These are phyloP conservation scores for Phrynocephalus guinanensis DNA, from an alignment of 2,797 vertebrate genomes.

Conservation along the genomic window DNA sequence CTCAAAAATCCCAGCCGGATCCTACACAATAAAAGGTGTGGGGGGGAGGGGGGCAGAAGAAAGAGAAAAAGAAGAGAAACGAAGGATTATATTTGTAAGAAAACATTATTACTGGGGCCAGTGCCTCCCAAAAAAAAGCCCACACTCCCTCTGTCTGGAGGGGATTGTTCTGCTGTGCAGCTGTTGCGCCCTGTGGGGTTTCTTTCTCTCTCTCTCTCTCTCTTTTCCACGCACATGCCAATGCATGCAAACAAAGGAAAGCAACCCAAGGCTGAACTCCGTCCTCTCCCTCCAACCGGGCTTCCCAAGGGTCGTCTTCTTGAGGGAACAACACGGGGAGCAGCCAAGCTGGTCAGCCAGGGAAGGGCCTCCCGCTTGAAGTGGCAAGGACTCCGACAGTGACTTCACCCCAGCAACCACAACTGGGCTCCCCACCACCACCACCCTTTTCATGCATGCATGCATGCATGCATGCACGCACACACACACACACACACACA, in stretches of 20 bases:
- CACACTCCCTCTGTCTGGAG: conserved; percentile 4
- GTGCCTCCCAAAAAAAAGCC: conserved; percentile 36
- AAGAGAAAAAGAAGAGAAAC: conserved; percentile 35
- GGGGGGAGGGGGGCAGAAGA: conserved; percentile 30
- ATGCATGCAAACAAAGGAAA: conserved; percentile 89
- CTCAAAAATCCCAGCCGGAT: conserved; percentile 97
- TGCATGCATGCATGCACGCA: too few relatives aligned
- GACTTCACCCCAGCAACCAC: neutral
- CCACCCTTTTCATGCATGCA: too few relatives aligned
- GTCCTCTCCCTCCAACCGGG: conserved; percentile 29
- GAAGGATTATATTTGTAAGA: conserved; percentile 34
- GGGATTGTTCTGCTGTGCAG: conserved; percentile 66
- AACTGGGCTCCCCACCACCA: neutral
- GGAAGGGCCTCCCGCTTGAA: conserved; percentile 23
- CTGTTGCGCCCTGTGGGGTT: conserved; percentile 77
- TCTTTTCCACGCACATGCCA: conserved; percentile 76
- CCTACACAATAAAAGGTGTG: conserved; percentile 76
- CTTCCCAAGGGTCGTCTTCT: conserved; percentile 22
- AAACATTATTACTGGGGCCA: conserved; percentile 21
- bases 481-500: too few relatives aligned
- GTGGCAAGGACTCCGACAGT: neutral
- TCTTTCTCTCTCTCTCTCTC: conserved; percentile 41
- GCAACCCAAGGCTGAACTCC: conserved; percentile 57
- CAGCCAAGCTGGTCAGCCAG: conserved; percentile 26
- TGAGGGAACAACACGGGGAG: conserved; percentile 30